Evolutionary conservation across 2,888 invertebrate genomes (phyloP).

Genomic region (Agriopis marginaria): DNA sequence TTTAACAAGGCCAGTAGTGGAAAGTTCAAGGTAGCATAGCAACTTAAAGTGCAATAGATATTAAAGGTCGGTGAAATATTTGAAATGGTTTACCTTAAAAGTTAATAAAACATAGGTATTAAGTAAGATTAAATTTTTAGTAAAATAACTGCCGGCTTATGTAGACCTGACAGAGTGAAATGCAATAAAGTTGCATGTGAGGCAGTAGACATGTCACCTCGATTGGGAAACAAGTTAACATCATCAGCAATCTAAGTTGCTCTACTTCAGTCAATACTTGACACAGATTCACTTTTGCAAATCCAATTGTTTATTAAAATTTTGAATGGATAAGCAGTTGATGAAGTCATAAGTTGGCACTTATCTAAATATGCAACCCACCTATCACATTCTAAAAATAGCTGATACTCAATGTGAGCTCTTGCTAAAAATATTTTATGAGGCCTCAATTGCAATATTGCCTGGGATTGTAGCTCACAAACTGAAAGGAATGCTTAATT

Average conservation of each 20-base stretch:
- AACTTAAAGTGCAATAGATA: neutral
- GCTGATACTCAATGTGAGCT: constrained; percentile 43
- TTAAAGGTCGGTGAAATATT: neutral
- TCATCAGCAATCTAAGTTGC: constrained; percentile 25
- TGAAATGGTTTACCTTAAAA: neutral
- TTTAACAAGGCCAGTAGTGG: neutral
- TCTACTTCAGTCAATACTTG: constrained; percentile 24
- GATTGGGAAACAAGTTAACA: constrained; percentile 24
- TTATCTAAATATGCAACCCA: constrained; percentile 47
- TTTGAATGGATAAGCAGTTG: constrained; percentile 35
- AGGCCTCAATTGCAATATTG: constrained; percentile 38
- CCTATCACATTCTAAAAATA: constrained; percentile 48
- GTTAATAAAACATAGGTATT: neutral
- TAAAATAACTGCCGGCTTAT: neutral
- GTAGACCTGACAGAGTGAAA: neutral
- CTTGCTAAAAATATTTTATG: constrained; percentile 47
- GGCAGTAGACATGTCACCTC: neutral
- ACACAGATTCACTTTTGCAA: constrained; percentile 34
- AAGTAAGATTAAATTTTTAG: neutral
- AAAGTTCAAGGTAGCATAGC: neutral
- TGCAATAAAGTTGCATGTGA: neutral
- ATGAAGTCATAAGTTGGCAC: constrained; percentile 44
- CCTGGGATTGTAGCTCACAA: constrained; percentile 22
- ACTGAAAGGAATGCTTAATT: constrained; percentile 2
- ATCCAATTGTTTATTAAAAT: constrained; percentile 23